Percentiles rank a stretch among this genome's conserved stretches.
These are phyloP conservation scores for Psilopsiagon aymara DNA, from an alignment of 2,113 vertebrate genomes.

Conservation along the genomic window DNA sequence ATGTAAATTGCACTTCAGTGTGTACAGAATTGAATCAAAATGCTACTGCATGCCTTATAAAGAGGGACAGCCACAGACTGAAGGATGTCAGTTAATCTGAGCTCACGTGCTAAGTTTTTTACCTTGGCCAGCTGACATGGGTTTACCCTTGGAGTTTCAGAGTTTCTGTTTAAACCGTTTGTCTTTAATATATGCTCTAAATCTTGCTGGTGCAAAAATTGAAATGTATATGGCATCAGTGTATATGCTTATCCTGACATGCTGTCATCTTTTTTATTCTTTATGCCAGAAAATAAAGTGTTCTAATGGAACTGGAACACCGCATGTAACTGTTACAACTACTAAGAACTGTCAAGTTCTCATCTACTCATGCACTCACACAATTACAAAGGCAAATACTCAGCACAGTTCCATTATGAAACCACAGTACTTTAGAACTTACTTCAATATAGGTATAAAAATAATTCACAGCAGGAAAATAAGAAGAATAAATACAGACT, in stretches of 20 bases:
- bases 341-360: not conserved
- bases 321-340: not conserved
- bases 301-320: not conserved
- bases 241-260: not conserved
- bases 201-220: not conserved
- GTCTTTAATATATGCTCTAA: not conserved
- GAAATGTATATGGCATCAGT: not conserved
- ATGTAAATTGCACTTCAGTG: not conserved
- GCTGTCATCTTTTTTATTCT: not conserved
- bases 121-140: not conserved
- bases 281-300: not conserved
- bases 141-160: not conserved
- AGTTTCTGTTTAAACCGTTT: not conserved
- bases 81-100: not conserved
- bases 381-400: not conserved
- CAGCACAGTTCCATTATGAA: not conserved
- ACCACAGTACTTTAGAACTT: not conserved
- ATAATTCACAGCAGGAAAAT: not conserved
- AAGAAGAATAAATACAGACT: not conserved
- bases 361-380: not conserved
- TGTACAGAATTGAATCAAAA: not conserved
- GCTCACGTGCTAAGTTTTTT: fast-evolving
- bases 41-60: not conserved
- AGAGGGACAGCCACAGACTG: not conserved
- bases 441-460: not conserved